Conservation (phyloP, 2,113 vertebrate genomes). For the Tenebrosternarchus preto region DNA sequence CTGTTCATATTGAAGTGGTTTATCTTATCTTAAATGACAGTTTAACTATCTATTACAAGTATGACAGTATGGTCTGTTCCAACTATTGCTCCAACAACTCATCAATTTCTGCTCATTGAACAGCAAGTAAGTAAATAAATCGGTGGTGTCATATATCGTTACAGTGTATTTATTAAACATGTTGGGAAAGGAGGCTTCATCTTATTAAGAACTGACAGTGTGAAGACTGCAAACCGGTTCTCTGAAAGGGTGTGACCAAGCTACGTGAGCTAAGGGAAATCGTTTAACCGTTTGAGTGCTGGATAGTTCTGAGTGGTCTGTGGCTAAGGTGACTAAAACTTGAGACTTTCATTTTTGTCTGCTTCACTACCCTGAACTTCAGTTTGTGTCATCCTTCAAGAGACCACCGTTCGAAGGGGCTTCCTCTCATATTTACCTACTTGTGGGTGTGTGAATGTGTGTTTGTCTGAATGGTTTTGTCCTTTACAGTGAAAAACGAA, state of each 20-base stretch:
- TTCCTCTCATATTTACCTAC: neutral
- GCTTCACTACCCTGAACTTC: constrained; percentile 59
- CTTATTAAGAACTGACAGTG: neutral
- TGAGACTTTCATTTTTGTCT: constrained; percentile 59
- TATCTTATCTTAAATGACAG: constrained; percentile 17
- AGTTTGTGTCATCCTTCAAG: constrained; percentile 49
- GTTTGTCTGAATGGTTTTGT: neutral
- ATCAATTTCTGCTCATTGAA: neutral
- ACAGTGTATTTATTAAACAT: no score
- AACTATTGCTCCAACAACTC: neutral
- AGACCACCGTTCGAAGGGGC: constrained; percentile 24
- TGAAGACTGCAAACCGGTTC: constrained; percentile 8
- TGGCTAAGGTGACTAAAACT: constrained; percentile 72
- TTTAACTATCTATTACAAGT: neutral
- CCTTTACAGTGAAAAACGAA: constrained; percentile 7
- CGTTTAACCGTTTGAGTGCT: constrained; percentile 78
- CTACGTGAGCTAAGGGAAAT: constrained; percentile 16
- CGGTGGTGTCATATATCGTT: neutral
- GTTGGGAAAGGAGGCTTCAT: neutral
- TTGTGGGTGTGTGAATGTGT: neutral
- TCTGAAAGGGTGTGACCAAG: constrained; percentile 35
- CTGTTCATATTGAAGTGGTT: neutral
- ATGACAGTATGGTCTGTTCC: neutral
- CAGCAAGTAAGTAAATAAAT: neutral
- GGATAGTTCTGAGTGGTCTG: constrained; percentile 70